Evolutionary conservation across 2,797 vertebrate genomes (phyloP), one percentile per base, ranked within the genome.

Genomic region (Pipistrellus nathusii): DNA sequence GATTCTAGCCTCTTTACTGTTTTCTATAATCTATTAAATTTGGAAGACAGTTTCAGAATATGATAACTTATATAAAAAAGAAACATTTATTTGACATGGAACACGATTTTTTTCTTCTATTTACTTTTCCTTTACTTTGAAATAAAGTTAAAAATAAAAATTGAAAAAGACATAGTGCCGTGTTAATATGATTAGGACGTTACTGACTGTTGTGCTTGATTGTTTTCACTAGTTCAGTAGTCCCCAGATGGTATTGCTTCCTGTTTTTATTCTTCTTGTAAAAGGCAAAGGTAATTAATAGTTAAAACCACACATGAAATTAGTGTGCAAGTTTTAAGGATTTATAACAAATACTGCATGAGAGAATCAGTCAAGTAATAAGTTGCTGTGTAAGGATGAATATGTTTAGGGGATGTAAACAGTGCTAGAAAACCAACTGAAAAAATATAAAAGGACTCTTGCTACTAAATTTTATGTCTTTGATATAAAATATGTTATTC

Each of bases 131-230:
- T 93, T 94, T 85, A 6, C 21, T 27, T 88, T 71, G 75, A 76
- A 66, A 46, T 87, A 23, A 90, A 77, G 57, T 81, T 78, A 80
- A 82, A 89, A 87, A 94, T 71, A 81, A 81, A 72, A 72, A 72
- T n/a, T 46, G 32, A 77, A 92, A 92, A 87, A 84, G 11, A 62
- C 2, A 46, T 27, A 86, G 48, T 8, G 46, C 80, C 25, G 9
- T 84, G 15, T 72, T 75, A 68, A 59, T 64, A 68, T 3, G 30
- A 85, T 85, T 88, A 68, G 9, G n/a, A 32, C 17, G 6, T 77
- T 72, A 71, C 8, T 62, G 38, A 81, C 35, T 53, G 13, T 91
- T 82, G 11, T n/a, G 90, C n/a, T 68, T 82, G 44, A 53, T n/a
- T 11, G 51, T 76, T 90, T 93, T 85, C 44, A 73, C 35, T 81